These are phyloP conservation scores for Thalassarche chlororhynchos DNA, from an alignment of 2,113 vertebrate genomes.

Conservation along the genomic window DNA sequence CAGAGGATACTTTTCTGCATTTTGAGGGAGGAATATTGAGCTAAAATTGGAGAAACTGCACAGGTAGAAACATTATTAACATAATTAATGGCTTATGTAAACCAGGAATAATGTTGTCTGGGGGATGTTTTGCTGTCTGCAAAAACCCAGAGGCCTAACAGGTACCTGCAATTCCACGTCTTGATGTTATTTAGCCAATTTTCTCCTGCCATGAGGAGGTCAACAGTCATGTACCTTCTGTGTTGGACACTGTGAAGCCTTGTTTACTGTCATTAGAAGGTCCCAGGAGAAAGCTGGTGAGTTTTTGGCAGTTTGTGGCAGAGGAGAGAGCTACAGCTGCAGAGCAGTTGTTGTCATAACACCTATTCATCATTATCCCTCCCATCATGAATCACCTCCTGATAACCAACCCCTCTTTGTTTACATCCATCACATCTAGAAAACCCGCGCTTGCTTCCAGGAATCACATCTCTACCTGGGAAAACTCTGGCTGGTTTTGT, in stretches of 20 bases:
- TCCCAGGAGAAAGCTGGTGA: slow-evolving; percentile 47
- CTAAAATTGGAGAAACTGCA: slow-evolving; percentile 15
- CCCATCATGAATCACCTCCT: slow-evolving; percentile 46
- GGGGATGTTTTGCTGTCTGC: neutral
- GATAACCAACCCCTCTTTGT: slow-evolving; percentile 41
- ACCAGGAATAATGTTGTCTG: slow-evolving; percentile 16
- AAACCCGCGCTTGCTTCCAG: neutral
- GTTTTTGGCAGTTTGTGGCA: slow-evolving; percentile 50
- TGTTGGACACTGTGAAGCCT: slow-evolving; percentile 38
- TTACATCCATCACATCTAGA: slow-evolving; percentile 27
- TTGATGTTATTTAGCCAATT: slow-evolving; percentile 26
- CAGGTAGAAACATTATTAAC: slow-evolving; percentile 35
- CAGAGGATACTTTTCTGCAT: neutral
- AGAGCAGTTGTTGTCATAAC: slow-evolving; percentile 66
- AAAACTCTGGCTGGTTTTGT: neutral
- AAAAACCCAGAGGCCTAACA: slow-evolving; percentile 7
- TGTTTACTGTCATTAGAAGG: slow-evolving; percentile 49
- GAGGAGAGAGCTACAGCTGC: slow-evolving; percentile 57
- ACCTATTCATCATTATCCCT: slow-evolving; percentile 66
- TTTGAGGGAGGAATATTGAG: neutral
- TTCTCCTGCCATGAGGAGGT: slow-evolving; percentile 33
- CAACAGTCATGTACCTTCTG: slow-evolving; percentile 18
- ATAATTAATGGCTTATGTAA: slow-evolving; percentile 44
- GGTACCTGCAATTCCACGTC: neutral
- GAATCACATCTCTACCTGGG: slow-evolving; percentile 22